phyloP scores from a whole-genome alignment of 23 tunicate species.

The Oikopleura dioica region DNA sequence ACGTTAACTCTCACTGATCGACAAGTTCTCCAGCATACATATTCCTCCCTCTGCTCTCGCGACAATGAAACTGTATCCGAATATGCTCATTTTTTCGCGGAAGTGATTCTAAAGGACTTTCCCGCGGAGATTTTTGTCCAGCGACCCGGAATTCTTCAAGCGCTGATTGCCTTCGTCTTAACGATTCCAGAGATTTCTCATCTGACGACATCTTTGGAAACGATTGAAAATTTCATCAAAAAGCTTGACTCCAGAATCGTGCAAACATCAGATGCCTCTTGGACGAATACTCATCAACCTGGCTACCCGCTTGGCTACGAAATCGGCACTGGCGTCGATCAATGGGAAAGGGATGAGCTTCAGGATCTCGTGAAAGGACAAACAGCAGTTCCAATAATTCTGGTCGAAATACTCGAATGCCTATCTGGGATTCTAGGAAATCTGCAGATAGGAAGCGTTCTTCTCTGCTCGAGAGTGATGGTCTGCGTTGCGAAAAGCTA shows the following conservation, averaged over 20 bases:
- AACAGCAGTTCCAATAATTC: background rate
- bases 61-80: background rate
- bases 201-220: background rate
- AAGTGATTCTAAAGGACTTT: background rate
- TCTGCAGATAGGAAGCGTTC: background rate
- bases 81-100: background rate
- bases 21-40: background rate
- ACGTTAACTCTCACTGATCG: background rate
- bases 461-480: no score
- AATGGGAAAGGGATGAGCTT: background rate
- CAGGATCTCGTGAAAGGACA: background rate
- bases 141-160: background rate
- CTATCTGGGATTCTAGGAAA: background rate
- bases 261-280: no score
- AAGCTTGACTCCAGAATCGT: no score
- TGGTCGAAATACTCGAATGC: background rate
- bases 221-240: no score
- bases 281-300: constrained; percentile 1
- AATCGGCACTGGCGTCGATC: background rate
- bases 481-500: no score
- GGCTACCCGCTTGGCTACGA: constrained; percentile 9
- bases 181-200: no score
- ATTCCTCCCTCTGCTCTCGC: background rate
- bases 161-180: no score
- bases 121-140: background rate